Base-by-base conservation (phyloP, 2,888 invertebrate genomes). In the Epistrophe grossulariae region DNA sequence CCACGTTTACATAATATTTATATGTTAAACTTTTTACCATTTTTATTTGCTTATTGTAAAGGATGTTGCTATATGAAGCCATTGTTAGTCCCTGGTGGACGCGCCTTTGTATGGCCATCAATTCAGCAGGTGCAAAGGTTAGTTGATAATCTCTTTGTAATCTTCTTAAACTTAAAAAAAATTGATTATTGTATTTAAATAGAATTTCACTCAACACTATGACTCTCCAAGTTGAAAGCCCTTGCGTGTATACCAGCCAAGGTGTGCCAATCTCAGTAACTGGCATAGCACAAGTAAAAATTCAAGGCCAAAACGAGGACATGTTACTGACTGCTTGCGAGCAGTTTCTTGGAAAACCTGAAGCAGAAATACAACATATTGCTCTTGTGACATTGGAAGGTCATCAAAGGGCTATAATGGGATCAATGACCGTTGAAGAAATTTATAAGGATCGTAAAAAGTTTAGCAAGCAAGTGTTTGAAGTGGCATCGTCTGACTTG, bases 251-350 rank as follows among this genome's bases (percentile, higher is more conserved):
- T 93, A 99, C 99, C 57, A 97, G 97, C 91, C 98, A 98, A 93
- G 99, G 99, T 76, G 99, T 99, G 35, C 98, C 99, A 24, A 98
- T 99, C 92, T 98, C 98, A 31, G 99, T 99, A 45, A 99, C 98
- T 43, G 99, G 99, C 88, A 98, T 99, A 90, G 99, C 99, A 73
- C 99, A 99, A 95, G 98, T 98, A 93, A 96, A 96, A 92, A 95
- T 96, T 85, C 96, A 96, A 91, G 96, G 96, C 0, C 96, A 96
- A 92, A 96, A 96, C 91, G 95, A 95, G 90, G 96, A 96, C 91
- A 96, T 96, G 96, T 91, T 96, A 10, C 87, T 93, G 71, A 97
- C 98, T 4, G 98, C 98, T 19, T 98, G 98, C 91, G 98, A 98
- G 93, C 98, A 98, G 92, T 98, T 98, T 93, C 94, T 98, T 88